Conservation (phyloP, 2,797 vertebrate genomes). For the Nannoperca australis region DNA sequence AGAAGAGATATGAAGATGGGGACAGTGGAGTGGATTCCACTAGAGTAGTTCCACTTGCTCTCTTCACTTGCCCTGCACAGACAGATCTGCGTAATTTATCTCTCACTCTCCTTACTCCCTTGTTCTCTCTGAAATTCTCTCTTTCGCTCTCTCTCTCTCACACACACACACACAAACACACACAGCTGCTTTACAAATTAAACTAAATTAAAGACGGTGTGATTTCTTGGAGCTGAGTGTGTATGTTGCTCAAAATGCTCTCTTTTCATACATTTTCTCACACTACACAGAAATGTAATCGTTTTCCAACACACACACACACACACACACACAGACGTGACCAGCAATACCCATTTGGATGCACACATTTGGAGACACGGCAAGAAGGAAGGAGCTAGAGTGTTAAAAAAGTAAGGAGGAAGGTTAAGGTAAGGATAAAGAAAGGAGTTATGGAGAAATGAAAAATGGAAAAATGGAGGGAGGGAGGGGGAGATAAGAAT, state of each 20-base stretch:
- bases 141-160: neutral
- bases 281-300: neutral
- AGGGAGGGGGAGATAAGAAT: neutral
- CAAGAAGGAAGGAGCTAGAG: neutral
- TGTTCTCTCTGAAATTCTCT: neutral
- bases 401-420: neutral
- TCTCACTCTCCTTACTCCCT: conserved; percentile 3
- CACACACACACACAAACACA: conserved; percentile 11
- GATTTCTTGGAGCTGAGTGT: conserved; percentile 32
- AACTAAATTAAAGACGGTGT: conserved; percentile 49
- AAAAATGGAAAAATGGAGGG: conserved; percentile 15
- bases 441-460: conserved; percentile 6
- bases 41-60: conserved; percentile 10
- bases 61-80: conserved; percentile 3
- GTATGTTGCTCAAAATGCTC: conserved; percentile 31
- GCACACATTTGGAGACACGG: neutral
- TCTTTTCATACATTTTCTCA: neutral
- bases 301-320: neutral
- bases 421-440: conserved; percentile 23
- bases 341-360: too few species aligned
- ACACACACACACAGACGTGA: neutral
- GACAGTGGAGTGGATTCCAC: conserved; percentile 18
- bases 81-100: conserved; percentile 21
- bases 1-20: conserved; percentile 10
- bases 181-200: conserved; percentile 38